phyloP scores from a whole-genome alignment of 2,797 vertebrate genomes.

The Ara ararauna region DNA sequence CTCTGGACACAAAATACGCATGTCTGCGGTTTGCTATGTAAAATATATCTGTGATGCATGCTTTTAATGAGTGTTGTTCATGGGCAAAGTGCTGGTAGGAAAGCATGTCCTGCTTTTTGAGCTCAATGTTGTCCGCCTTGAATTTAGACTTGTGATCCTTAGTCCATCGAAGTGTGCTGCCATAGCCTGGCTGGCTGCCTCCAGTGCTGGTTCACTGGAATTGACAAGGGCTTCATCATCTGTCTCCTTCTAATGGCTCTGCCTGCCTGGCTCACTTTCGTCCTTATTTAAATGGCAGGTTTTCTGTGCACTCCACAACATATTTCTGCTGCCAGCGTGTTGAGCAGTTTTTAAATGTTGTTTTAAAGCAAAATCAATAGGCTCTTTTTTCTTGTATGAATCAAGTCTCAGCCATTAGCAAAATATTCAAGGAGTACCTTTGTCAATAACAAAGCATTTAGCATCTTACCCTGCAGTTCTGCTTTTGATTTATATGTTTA shows the following conservation, averaged over 20 bases:
- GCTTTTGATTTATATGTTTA: neutral
- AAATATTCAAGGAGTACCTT: neutral
- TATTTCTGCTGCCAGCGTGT: neutral
- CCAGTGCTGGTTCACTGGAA: neutral
- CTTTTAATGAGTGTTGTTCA: neutral
- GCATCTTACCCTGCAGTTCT: neutral
- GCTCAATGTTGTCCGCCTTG: neutral
- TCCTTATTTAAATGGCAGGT: neutral
- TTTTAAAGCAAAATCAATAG: neutral
- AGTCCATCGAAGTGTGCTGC: fast-evolving
- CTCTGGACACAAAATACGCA: neutral
- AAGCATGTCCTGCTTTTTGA: neutral
- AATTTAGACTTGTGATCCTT: neutral
- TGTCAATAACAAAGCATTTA: neutral
- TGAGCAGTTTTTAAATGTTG: neutral
- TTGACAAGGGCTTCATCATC: neutral
- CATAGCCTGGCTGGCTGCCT: neutral
- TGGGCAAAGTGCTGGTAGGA: neutral
- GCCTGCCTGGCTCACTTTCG: neutral
- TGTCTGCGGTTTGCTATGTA: neutral
- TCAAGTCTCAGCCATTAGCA: neutral
- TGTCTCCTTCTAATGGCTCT: neutral
- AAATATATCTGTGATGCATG: neutral
- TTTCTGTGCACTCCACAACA: neutral
- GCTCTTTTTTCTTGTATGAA: neutral